Conservation (phyloP, 2,888 invertebrate genomes). For the Aporophyla nigra region DNA sequence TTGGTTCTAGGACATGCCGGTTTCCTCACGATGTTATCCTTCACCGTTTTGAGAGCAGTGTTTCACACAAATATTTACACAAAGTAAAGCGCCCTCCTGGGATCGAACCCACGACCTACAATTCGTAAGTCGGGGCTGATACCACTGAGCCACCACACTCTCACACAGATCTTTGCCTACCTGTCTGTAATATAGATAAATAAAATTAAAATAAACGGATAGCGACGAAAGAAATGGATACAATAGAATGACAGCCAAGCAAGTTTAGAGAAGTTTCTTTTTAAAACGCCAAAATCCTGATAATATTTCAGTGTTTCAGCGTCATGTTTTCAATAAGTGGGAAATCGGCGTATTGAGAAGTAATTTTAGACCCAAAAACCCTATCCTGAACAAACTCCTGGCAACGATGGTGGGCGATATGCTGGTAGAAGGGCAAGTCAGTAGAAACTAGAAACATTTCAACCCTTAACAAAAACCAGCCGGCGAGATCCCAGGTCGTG, state of each 20-base stretch:
- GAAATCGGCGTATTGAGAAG: not conserved
- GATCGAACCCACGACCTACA: no score
- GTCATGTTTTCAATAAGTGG: not conserved
- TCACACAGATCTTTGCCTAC: no score
- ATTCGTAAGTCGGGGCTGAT: no score
- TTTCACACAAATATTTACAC: no score
- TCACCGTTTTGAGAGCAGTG: no score
- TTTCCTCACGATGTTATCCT: no score
- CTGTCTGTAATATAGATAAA: no score
- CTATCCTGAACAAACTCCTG: not conserved
- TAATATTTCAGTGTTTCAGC: not conserved
- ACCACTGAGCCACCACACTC: no score
- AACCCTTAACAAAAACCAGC: not conserved
- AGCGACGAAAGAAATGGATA: no score
- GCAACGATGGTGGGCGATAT: not conserved
- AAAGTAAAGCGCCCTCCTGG: no score
- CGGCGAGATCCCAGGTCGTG: not conserved
- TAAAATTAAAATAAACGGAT: no score
- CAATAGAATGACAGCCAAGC: not conserved
- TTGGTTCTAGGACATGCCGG: no score
- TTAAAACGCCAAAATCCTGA: not conserved
- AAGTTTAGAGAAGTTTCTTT: not conserved
- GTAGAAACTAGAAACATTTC: not conserved
- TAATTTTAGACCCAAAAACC: not conserved
- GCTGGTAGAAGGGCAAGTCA: not conserved